These are phyloP conservation scores for Neosilurus mollespiculum DNA, from an alignment of 2,797 vertebrate genomes.

Conservation along the genomic window DNA sequence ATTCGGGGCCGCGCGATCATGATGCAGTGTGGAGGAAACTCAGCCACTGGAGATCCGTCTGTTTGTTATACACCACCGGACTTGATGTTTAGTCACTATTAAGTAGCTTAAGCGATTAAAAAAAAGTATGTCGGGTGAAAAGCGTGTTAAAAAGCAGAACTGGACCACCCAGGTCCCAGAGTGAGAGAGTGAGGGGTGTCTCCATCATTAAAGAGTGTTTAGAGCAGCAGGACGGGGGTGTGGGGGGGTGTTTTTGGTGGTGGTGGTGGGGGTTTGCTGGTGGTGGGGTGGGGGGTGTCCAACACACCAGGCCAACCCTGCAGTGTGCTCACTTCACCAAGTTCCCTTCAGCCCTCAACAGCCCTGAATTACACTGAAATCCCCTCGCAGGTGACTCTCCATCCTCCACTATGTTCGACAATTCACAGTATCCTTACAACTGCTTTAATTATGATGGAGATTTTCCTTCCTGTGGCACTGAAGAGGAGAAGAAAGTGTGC, in stretches of 20 bases:
- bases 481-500: slow-evolving; percentile 89
- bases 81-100: slow-evolving; percentile 63
- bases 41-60: slow-evolving; percentile 56
- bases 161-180: slow-evolving; percentile 83
- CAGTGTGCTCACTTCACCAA: slow-evolving; percentile 50
- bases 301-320: slow-evolving; percentile 39
- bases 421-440: slow-evolving; percentile 95
- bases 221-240: slow-evolving; percentile 40
- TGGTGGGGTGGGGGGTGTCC: slow-evolving; percentile 37
- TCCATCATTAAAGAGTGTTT: slow-evolving; percentile 55
- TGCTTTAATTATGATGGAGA: slow-evolving; percentile 97
- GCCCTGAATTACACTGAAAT: slow-evolving; percentile 35
- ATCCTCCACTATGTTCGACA: slow-evolving; percentile 85
- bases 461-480: slow-evolving; percentile 85
- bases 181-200: slow-evolving; percentile 47
- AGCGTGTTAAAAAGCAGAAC: slow-evolving; percentile 42
- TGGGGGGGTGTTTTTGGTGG: background rate
- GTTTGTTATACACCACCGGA: slow-evolving; percentile 68
- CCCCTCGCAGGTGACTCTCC: slow-evolving; percentile 51
- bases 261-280: slow-evolving; percentile 20
- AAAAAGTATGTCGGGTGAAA: slow-evolving; percentile 71
- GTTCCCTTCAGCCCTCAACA: slow-evolving; percentile 24
- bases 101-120: slow-evolving; percentile 65
- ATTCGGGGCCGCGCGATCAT: slow-evolving; percentile 38
- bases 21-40: slow-evolving; percentile 49